phyloP scores from a whole-genome alignment of 2,113 vertebrate species.

The Morone chrysops region DNA sequence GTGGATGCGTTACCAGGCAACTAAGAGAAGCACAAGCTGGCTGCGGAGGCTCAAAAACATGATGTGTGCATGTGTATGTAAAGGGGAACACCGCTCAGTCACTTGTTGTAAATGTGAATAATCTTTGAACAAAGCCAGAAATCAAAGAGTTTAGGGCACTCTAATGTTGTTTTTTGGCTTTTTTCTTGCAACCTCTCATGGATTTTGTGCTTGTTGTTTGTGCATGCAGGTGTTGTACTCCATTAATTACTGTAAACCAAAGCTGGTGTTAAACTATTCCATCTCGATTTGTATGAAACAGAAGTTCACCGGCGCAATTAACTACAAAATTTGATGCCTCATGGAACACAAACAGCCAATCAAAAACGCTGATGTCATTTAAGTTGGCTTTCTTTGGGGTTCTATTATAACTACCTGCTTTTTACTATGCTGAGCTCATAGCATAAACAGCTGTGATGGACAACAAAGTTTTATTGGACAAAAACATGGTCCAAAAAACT shows the following conservation, averaged over 20 bases:
- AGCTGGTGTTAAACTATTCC: neutral
- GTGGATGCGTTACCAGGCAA: constrained; percentile 51
- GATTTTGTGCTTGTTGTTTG: neutral
- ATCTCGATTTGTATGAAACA: neutral
- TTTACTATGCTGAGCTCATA: too few species aligned
- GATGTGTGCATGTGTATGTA: constrained; percentile 7
- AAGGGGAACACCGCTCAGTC: neutral
- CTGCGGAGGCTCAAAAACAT: constrained; percentile 11
- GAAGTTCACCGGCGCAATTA: neutral
- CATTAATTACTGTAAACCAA: too few species aligned
- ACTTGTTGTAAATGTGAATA: constrained; percentile 7
- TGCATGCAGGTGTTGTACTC: neutral
- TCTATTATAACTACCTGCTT: too few species aligned
- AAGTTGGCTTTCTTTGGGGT: too few species aligned
- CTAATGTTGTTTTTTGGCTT: neutral
- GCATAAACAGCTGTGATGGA: too few species aligned
- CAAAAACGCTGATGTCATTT: neutral
- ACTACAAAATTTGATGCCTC: neutral
- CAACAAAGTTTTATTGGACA: too few species aligned
- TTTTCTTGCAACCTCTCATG: neutral
- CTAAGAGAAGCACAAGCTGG: constrained; percentile 21
- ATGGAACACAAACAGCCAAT: neutral
- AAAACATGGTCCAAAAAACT: neutral
- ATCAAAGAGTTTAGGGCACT: neutral
- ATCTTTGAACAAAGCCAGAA: neutral